Base-by-base conservation (phyloP, 2,888 invertebrate species). In the Lepidocyrtoides sp. region DNA sequence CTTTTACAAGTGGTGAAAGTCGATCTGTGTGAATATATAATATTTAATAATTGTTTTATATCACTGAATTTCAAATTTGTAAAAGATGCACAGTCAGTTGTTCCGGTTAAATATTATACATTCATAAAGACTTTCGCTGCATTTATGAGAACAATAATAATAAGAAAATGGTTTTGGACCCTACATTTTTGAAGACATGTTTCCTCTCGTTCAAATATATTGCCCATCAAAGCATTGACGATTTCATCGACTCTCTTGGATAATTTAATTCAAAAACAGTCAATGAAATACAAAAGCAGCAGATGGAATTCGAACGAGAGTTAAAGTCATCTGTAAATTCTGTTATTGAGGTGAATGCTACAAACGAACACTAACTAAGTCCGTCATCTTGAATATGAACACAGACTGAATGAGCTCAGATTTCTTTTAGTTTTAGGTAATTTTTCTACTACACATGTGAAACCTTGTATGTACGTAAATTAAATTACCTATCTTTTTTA, bases 401-500 rank as follows among this genome's bases (percentile, higher is more conserved):
- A 90, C 90, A 90, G 90, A 90, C 90, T 90, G 90, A 90, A 85
- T 90, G 90, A 90, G 90, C 85, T 90, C 90, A 66, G 81, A 90
- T 84, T 77, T 82, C 82, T 32, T 82, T 88, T 36, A 36, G 41
- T 12, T 75, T 75, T 44, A 75, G 23, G 48, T 75, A 75, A n/a
- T 75, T 75, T 75, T 75, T n/a, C 3, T 20, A 12, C 23, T 75
- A 44, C 23, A 75, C 14, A 48, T 41, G 26, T 44, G 14, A 48
- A 75, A 72, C 69, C 69, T 41, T 8, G 17, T 17, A 41, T 60
- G 60, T 10, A 41, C 7, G 10, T 41, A 17, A 66, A 66, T 32
- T 66, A 66, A 66, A 66, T n/a, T 66, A n/a, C 17, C 66, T 66
- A 66, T 7, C 8, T 23, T 48, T 44, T n/a, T 23, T 23, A 26